phyloP scores from a whole-genome alignment of 37 sponge, comb jelly and placozoan species.

The Diacarnus erythraeanus region DNA sequence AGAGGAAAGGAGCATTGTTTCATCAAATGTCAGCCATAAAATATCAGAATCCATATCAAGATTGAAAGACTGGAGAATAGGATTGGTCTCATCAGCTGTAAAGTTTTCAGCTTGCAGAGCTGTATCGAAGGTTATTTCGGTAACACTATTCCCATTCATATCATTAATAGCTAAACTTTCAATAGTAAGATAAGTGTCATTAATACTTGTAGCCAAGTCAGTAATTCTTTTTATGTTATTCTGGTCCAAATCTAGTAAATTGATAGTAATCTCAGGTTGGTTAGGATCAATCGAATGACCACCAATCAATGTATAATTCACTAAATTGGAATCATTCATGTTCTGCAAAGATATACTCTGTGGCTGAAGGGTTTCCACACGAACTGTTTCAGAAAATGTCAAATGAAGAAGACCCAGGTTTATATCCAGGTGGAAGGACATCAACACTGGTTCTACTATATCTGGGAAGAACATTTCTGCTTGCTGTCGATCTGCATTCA shows the following conservation, averaged over 20 bases:
- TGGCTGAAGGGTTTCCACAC: slow-evolving; percentile 51
- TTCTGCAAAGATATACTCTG: slow-evolving; percentile 49
- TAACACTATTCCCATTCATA: slow-evolving; percentile 76
- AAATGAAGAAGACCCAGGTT: slow-evolving; percentile 65
- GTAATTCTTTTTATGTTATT: slow-evolving; percentile 83
- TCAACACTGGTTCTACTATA: slow-evolving; percentile 58
- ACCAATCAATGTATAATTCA: slow-evolving; percentile 39
- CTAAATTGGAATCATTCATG: slow-evolving; percentile 21
- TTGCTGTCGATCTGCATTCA: slow-evolving; percentile 11
- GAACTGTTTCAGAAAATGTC: slow-evolving; percentile 84
- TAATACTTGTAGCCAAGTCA: slow-evolving; percentile 51
- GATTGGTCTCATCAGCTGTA: slow-evolving; percentile 66
- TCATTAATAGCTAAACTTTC: slow-evolving; percentile 42
- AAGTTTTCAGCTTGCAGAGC: slow-evolving; percentile 63
- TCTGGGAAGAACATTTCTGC: slow-evolving; percentile 54
- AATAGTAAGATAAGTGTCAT: slow-evolving; percentile 61
- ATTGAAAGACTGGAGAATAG: slow-evolving; percentile 55
- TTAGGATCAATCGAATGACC: slow-evolving; percentile 49
- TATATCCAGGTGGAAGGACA: slow-evolving; percentile 75
- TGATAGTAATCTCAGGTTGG: slow-evolving; percentile 52
- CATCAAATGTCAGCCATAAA: slow-evolving; percentile 77
- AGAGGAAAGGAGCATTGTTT: slow-evolving; percentile 60
- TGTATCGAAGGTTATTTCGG: slow-evolving; percentile 8
- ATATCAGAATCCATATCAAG: slow-evolving; percentile 72
- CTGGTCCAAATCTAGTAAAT: slow-evolving; percentile 41